Conservation (phyloP, 2,113 vertebrate species). For the Rhinolophus sinicus region DNA sequence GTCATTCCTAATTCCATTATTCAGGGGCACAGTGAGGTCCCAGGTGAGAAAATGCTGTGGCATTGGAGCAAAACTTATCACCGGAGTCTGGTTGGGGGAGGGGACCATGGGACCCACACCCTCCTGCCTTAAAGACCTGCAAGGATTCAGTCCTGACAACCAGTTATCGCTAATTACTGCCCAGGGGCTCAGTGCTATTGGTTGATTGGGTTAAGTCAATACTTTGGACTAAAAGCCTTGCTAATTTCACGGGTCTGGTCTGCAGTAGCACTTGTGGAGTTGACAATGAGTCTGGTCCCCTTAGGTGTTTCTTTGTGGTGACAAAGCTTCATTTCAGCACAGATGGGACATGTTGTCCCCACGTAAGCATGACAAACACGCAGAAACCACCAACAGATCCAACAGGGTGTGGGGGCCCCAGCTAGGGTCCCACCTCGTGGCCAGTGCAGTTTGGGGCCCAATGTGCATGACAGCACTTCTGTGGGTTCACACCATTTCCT, state of each 20-base stretch:
- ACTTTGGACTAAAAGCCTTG: neutral
- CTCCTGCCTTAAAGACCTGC: neutral
- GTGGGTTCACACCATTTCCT: neutral
- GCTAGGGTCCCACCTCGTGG: neutral
- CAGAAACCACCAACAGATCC: neutral
- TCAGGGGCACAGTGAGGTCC: neutral
- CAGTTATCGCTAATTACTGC: too few species aligned
- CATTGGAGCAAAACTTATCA: neutral
- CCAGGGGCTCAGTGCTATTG: neutral
- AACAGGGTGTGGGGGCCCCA: neutral
- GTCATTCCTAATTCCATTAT: neutral
- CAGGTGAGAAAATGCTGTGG: neutral
- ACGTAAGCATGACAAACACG: neutral
- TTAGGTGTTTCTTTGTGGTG: slow-evolving; percentile 54
- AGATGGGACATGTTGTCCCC: neutral
- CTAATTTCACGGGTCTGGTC: neutral
- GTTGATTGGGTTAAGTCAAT: too few species aligned
- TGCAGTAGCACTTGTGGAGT: neutral
- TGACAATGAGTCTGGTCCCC: neutral
- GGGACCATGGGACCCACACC: rapidly evolving
- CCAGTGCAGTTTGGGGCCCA: neutral
- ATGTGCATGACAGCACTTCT: neutral
- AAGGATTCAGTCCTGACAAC: neutral
- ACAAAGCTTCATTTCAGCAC: neutral
- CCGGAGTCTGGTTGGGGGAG: neutral